phyloP scores from a whole-genome alignment of 2,888 invertebrate genomes.

The Petrophora chlorosata region DNA sequence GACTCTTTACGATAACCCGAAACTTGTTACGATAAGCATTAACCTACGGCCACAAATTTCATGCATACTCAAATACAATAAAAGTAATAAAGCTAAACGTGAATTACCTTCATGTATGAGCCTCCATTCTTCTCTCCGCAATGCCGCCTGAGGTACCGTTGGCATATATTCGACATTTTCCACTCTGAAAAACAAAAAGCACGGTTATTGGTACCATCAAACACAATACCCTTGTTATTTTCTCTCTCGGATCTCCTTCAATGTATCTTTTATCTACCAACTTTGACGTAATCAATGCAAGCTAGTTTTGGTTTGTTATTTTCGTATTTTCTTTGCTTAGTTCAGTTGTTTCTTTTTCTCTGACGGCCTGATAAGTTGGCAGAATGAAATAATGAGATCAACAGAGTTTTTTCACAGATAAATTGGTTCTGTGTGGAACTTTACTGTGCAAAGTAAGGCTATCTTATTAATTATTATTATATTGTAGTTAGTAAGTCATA shows the following conservation, averaged over 20 bases:
- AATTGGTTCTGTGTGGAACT: too few relatives aligned
- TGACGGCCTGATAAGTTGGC: conserved; percentile 5
- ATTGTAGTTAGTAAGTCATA: too few relatives aligned
- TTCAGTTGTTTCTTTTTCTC: conserved; percentile 18
- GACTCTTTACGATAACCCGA: too few relatives aligned
- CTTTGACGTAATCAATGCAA: conserved; percentile 29
- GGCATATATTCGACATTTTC: conserved; percentile 77
- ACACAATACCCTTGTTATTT: conserved; percentile 38
- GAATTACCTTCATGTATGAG: conserved; percentile 73
- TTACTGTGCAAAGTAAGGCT: too few relatives aligned
- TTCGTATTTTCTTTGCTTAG: conserved; percentile 16
- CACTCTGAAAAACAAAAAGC: conserved; percentile 64
- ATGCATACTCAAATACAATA: not conserved
- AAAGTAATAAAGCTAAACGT: not conserved
- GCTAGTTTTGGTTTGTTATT: conserved; percentile 27
- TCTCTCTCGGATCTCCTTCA: conserved; percentile 20
- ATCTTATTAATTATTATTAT: too few relatives aligned
- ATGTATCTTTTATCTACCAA: conserved; percentile 31
- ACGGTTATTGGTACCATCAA: conserved; percentile 23
- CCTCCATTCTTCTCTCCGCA: conserved; percentile 68
- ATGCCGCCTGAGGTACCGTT: conserved; percentile 69
- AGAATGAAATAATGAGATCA: conserved; percentile 11
- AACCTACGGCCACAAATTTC: too few relatives aligned
- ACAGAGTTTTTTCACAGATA: not conserved
- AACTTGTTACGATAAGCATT: too few relatives aligned